These are phyloP conservation scores for Plumapathes pennacea DNA, from an alignment of 92 coral and sea anemone species.

Conservation along the genomic window DNA sequence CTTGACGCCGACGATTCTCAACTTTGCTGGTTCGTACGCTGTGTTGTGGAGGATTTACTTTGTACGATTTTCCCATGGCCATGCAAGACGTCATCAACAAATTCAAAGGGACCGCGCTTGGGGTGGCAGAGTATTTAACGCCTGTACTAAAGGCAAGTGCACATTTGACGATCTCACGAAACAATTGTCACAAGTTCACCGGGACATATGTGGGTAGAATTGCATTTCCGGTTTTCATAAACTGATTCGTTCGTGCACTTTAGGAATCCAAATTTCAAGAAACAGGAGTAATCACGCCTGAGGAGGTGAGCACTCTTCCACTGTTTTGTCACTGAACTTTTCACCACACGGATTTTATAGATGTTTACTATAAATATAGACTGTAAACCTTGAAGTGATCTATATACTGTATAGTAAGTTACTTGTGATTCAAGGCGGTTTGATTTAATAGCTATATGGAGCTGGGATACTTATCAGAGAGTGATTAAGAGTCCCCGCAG, in stretches of 20 bases:
- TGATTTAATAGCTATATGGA: too few relatives aligned
- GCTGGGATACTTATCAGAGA: too few relatives aligned
- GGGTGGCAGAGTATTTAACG: constrained; percentile 93
- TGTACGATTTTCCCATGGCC: constrained; percentile 72
- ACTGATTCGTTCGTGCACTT: background rate
- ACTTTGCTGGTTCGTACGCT: too few relatives aligned
- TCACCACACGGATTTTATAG: too few relatives aligned
- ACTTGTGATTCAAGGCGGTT: too few relatives aligned
- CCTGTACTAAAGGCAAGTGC: constrained; percentile 87
- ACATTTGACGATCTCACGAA: background rate
- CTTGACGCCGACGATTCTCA: too few relatives aligned
- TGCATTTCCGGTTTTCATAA: background rate
- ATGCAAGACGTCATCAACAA: constrained; percentile 98
- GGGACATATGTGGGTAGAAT: background rate
- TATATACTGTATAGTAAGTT: too few relatives aligned
- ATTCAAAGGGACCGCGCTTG: constrained; percentile 97
- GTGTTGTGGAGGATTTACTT: too few relatives aligned
- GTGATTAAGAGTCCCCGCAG: too few relatives aligned
- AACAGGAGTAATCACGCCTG: constrained; percentile 99
- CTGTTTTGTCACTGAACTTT: background rate
- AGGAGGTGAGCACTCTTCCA: constrained; percentile 62
- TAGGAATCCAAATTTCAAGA: constrained; percentile 99
- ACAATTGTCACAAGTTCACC: background rate
- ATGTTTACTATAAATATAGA: too few relatives aligned
- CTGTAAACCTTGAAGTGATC: too few relatives aligned